Conservation (phyloP, 2,113 vertebrate genomes). For the Dasypus novemcinctus region DNA sequence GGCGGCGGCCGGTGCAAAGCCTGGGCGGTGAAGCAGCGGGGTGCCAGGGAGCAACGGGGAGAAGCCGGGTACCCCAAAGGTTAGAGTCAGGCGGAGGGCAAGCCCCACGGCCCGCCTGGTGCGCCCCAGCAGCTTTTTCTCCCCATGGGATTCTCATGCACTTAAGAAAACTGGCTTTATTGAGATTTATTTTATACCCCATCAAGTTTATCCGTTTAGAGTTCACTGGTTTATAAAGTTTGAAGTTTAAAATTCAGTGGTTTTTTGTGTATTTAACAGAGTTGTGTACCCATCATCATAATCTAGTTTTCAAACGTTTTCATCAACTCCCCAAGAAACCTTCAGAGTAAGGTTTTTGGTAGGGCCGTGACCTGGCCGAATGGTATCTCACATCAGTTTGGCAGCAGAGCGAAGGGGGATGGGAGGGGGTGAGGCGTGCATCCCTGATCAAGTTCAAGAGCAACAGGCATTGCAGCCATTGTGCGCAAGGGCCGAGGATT, state of each 20-base stretch:
- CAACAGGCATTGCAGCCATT: fast-evolving
- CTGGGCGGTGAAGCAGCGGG: fast-evolving
- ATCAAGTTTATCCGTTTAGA: neutral
- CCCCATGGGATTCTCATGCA: neutral
- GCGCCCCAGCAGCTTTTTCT: neutral
- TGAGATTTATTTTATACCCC: neutral
- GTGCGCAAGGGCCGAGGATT: neutral
- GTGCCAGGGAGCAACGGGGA: fast-evolving
- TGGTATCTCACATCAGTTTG: neutral
- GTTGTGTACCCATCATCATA: too few relatives aligned
- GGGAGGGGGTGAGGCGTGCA: neutral
- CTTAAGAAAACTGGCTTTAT: neutral
- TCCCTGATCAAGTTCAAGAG: neutral
- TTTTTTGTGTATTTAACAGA: too few relatives aligned
- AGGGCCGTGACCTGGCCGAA: neutral
- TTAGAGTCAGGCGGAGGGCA: neutral
- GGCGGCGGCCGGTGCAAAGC: neutral
- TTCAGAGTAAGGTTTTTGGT: neutral
- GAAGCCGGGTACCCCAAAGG: neutral
- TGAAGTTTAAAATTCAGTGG: too few relatives aligned
- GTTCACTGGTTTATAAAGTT: neutral
- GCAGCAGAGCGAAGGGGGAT: neutral
- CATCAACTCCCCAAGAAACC: neutral
- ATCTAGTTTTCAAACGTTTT: too few relatives aligned
- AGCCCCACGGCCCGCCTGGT: neutral